phyloP scores from a whole-genome alignment of 2,888 invertebrate species.

The Drosophila austrosaltans region DNA sequence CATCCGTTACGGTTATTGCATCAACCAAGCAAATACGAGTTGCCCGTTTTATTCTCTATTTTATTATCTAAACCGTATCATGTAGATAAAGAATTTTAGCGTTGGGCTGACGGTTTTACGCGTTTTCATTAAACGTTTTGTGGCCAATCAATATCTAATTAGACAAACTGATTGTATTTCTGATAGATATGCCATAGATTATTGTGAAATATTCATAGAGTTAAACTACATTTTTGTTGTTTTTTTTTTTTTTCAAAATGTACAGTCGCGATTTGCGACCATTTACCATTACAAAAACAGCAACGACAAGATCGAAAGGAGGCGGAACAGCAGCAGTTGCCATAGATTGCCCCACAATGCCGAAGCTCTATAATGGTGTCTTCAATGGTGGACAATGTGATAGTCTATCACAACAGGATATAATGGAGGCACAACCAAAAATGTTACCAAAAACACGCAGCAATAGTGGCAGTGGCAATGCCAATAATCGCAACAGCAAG shows the following conservation, averaged over 20 bases:
- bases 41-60: too few relatives aligned
- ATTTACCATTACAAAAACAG: constrained; percentile 55
- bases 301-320: constrained; percentile 53
- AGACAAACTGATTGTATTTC: constrained; percentile 58
- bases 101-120: constrained; percentile 32
- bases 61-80: constrained; percentile 43
- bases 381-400: constrained; percentile 52
- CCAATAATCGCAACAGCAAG: constrained; percentile 62
- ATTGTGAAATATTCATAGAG: constrained; percentile 55
- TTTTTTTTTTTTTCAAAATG: constrained; percentile 3
- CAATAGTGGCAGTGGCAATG: constrained; percentile 47
- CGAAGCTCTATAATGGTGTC: constrained; percentile 66
- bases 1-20: too few relatives aligned
- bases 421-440: constrained; percentile 76
- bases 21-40: too few relatives aligned
- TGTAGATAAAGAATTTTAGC: constrained; percentile 25
- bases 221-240: too few relatives aligned
- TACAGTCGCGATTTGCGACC: constrained; percentile 63
- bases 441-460: constrained; percentile 65
- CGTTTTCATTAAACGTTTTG: constrained; percentile 40
- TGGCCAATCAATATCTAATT: constrained; percentile 69
- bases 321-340: constrained; percentile 20
- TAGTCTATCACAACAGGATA: constrained; percentile 67
- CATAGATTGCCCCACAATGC: constrained; percentile 62
- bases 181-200: constrained; percentile 46